Percentiles rank a stretch among this genome's conserved stretches.
Conservation (phyloP, 1,140 invertebrate genomes). For the Sesamia nonagrioides region DNA sequence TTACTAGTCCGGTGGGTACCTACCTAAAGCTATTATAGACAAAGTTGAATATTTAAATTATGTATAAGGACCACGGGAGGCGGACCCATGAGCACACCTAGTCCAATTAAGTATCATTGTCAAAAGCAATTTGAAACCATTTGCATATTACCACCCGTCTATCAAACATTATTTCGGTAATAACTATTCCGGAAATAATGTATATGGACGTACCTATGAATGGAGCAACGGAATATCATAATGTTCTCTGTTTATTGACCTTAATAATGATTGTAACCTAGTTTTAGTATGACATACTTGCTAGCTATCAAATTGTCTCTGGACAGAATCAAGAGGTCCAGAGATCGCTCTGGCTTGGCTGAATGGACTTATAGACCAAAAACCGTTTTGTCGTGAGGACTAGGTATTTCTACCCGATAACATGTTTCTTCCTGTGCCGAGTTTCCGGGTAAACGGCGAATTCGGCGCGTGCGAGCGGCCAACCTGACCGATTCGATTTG, state of each 20-base stretch:
- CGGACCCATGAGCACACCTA: constrained; percentile 24
- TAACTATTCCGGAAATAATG: constrained; percentile 31
- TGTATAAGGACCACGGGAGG: constrained; percentile 14
- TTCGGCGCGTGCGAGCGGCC: constrained; percentile 74
- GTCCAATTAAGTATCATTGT: constrained; percentile 46
- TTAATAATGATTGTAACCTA: constrained; percentile 2
- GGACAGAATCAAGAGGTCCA: background rate
- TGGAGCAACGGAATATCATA: constrained; percentile 15
- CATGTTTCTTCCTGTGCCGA: constrained; percentile 63
- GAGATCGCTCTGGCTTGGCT: background rate
- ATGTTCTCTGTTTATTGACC: background rate
- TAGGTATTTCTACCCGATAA: constrained; percentile 51
- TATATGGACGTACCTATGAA: constrained; percentile 1
- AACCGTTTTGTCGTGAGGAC: constrained; percentile 20
- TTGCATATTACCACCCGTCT: constrained; percentile 45
- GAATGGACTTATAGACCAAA: background rate
- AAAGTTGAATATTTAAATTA: constrained; percentile 9
- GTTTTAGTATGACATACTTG: background rate
- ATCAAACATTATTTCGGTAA: constrained; percentile 34
- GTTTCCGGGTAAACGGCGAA: constrained; percentile 77
- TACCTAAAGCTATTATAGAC: background rate
- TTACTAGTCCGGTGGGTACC: too few species aligned
- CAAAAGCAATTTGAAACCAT: constrained; percentile 43
- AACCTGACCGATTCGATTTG: constrained; percentile 82
- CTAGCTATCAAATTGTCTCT: background rate